Percentiles rank a stretch among this genome's conserved stretches.
Conservation (phyloP, 2,888 invertebrate genomes). For the Melanotus villosus region DNA sequence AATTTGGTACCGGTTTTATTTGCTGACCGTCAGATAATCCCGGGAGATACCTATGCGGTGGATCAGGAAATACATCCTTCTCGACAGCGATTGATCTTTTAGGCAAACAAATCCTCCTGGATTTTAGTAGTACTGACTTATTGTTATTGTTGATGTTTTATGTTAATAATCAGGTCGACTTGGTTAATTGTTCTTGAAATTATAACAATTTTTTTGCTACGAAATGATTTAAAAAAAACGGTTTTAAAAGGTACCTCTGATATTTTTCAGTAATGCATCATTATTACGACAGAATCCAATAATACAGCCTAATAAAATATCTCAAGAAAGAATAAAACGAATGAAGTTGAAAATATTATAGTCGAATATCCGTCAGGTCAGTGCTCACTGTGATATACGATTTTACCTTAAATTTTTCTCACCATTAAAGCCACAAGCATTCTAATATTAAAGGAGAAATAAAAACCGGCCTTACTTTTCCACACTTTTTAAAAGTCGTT, state of each 20-base stretch:
- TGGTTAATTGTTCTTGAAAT: too few species aligned
- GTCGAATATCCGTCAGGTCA: conserved; percentile 12
- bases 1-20: conserved; percentile 31
- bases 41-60: conserved; percentile 8
- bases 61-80: conserved; percentile 28
- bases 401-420: conserved; percentile 5
- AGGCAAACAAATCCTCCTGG: conserved; percentile 21
- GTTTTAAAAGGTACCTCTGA: too few species aligned
- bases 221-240: too few species aligned
- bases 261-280: too few species aligned
- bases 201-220: too few species aligned
- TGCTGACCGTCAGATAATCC: conserved; percentile 29
- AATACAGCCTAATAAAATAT: background rate
- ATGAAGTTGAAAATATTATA: conserved; percentile 7
- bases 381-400: conserved; percentile 3
- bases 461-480: too few species aligned
- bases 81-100: conserved; percentile 24
- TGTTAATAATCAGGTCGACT: too few species aligned
- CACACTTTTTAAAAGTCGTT: too few species aligned
- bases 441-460: conserved; percentile 10
- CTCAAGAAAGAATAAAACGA: background rate
- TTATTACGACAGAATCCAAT: background rate
- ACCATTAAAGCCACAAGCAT: conserved; percentile 1
- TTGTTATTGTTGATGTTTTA: too few species aligned
- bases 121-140: too few species aligned